These are phyloP conservation scores for Heterodera filipjevi DNA, from an alignment of 2,888 invertebrate species.

Conservation along the genomic window DNA sequence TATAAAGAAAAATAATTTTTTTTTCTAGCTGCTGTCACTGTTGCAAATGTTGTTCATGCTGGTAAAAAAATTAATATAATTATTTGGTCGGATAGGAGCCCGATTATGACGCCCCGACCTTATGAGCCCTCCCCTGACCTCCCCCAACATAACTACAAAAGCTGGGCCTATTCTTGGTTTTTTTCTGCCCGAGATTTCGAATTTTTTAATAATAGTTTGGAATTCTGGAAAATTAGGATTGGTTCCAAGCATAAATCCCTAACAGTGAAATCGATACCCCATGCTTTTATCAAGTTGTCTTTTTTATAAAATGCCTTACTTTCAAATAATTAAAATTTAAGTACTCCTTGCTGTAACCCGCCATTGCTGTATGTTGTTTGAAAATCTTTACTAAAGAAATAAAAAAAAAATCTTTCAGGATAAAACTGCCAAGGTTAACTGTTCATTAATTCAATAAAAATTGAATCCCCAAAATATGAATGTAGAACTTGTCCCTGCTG, in stretches of 20 bases:
- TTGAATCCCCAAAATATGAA: background rate
- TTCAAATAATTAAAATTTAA: background rate
- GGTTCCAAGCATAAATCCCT: no score
- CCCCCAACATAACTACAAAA: no score
- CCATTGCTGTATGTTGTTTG: conserved; percentile 22
- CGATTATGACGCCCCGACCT: no score
- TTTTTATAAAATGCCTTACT: background rate
- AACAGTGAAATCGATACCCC: no score
- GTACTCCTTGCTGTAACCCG: conserved; percentile 28
- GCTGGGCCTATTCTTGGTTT: no score
- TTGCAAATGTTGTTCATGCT: conserved; percentile 27
- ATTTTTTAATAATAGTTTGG: no score
- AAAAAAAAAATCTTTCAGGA: conserved; percentile 2
- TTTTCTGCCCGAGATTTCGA: no score
- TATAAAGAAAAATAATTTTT: background rate
- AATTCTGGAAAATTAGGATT: no score
- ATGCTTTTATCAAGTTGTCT: no score
- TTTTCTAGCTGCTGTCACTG: conserved; percentile 20
- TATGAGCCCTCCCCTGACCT: no score
- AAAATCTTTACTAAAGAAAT: background rate
- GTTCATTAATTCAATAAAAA: background rate
- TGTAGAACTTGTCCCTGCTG: conserved; percentile 26
- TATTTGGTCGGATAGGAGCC: background rate
- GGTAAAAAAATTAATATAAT: background rate
- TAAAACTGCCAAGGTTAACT: conserved; percentile 19